Evolutionary conservation across 1,140 invertebrate genomes (phyloP), one percentile per base, ranked within the genome.

Genomic region (Nebria ingens): DNA sequence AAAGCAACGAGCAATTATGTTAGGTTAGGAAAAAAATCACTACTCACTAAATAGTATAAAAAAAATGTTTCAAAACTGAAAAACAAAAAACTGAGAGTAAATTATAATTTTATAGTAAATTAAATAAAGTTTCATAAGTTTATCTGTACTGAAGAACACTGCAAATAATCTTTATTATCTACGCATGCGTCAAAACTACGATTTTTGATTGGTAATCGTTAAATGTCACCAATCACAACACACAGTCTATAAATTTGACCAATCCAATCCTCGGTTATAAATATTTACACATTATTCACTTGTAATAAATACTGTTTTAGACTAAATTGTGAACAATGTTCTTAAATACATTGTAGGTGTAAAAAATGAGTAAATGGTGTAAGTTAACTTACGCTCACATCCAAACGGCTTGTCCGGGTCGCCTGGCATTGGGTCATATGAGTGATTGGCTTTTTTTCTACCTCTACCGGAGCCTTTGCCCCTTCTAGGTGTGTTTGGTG

Each of bases 331-430:
- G n/a, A n/a, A 11, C 40, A 45, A 45, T 45, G 40, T 45, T 45
- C 40, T 45, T 45, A 45, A 45, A 45, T 45, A 45, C 40, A n/a
- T n/a, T 45, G 40, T 45, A 12, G 3, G 6, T 17, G 4, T 11
- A 45, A 45, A 45, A 17, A 11, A 3, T 12, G 15, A 45, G 15
- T 21, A 61, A 9, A 45, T 12, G 9, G 6, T 45, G 40, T 45
- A 17, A 4, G 15, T 58, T 56, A 76, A 86, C 86, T 89, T 87
- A 94, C 91, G 82, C 84, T 94, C 91, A 81, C 91, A 95, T 71
- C 84, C 83, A 75, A 86, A 93, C 52, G 91, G 91, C 71, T 95
- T 95, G 68, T 95, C 91, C 22, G 85, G 78, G 68, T 93, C 87
- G 2, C 77, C 78, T 13, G 77, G 75, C 42, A 78, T 76, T 13